Conservation (phyloP, 2,797 vertebrate species). For the Etheostoma nigrum region DNA sequence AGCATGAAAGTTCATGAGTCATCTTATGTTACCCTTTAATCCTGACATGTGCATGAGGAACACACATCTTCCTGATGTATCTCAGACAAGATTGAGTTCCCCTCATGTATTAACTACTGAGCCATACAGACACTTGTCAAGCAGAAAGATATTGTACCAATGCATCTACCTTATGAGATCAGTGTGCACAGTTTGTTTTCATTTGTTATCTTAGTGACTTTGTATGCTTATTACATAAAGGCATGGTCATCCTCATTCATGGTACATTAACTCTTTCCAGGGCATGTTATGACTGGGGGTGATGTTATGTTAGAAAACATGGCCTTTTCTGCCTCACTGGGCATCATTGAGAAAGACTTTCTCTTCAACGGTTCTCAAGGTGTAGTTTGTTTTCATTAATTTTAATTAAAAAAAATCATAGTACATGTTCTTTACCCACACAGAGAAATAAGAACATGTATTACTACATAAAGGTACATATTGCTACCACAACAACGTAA, state of each 20-base stretch:
- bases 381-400: neutral
- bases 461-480: neutral
- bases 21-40: slow-evolving; percentile 53
- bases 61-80: neutral
- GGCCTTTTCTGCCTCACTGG: slow-evolving; percentile 45
- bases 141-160: neutral
- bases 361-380: neutral
- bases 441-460: neutral
- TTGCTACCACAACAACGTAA: neutral
- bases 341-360: slow-evolving; percentile 12
- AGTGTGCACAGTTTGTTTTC: neutral
- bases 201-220: slow-evolving; percentile 31
- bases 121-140: neutral
- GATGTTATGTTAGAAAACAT: slow-evolving; percentile 52
- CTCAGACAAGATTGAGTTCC: neutral
- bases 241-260: slow-evolving; percentile 33
- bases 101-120: neutral
- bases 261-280: slow-evolving; percentile 46
- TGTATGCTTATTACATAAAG: slow-evolving; percentile 49
- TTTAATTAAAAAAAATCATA: neutral
- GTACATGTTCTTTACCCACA: neutral
- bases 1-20: slow-evolving; percentile 23
- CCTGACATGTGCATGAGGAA: slow-evolving; percentile 25
- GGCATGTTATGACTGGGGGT: slow-evolving; percentile 36
- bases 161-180: neutral